Evolutionary conservation across 2,113 vertebrate genomes (phyloP).

Genomic region (Smithornis capensis): DNA sequence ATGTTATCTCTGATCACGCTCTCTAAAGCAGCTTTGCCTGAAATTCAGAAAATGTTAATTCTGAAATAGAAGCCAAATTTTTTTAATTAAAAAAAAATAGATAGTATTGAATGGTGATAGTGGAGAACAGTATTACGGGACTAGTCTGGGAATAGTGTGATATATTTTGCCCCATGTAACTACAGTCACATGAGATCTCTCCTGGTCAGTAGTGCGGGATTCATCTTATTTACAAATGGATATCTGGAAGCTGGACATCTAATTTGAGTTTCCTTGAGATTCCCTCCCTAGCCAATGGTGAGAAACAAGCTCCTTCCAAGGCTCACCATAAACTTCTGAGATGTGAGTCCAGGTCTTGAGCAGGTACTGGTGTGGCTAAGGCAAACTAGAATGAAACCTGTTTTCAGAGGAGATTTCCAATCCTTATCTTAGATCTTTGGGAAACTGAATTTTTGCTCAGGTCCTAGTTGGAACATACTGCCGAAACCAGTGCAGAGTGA

Average conservation of each 20-base stretch:
- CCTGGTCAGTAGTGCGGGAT: accelerated
- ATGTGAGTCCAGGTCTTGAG: not conserved
- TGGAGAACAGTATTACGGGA: not conserved
- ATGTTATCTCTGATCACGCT: not conserved
- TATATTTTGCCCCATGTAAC: accelerated
- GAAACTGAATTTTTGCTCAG: not conserved
- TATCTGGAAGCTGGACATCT: not conserved
- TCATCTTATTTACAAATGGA: not conserved
- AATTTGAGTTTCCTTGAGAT: not conserved
- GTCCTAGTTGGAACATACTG: not conserved
- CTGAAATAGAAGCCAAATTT: not conserved
- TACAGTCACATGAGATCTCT: not conserved
- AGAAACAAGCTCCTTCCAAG: not conserved
- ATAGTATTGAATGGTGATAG: not conserved
- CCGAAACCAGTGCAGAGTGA: not conserved
- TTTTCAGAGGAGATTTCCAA: not conserved
- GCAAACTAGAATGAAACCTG: not conserved
- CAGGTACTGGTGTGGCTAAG: not conserved
- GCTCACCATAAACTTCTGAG: not conserved
- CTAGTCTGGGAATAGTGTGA: not conserved
- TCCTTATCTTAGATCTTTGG: not conserved
- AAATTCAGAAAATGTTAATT: not conserved
- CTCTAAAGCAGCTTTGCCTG: not conserved
- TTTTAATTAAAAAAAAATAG: not conserved
- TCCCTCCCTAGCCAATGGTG: not conserved